phyloP scores from a whole-genome alignment of 1,140 invertebrate genomes.

The Ips typographus region DNA sequence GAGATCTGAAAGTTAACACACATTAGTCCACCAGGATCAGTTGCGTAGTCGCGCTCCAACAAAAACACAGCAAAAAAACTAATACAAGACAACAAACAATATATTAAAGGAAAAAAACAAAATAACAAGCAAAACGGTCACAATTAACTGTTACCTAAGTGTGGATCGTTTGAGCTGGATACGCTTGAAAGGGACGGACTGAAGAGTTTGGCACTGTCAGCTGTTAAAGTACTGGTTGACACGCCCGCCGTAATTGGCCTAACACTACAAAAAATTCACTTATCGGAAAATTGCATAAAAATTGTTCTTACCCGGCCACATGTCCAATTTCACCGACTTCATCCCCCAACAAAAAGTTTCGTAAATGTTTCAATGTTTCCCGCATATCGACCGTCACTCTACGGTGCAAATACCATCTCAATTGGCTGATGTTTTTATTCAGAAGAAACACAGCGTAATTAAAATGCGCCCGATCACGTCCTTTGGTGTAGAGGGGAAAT shows the following conservation, averaged over 20 bases:
- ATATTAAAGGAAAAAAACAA: slow-evolving; percentile 8
- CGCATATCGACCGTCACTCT: slow-evolving; percentile 69
- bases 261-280: no score
- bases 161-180: slow-evolving; percentile 36
- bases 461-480: slow-evolving; percentile 73
- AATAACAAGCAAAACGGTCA: slow-evolving; percentile 3
- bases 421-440: slow-evolving; percentile 87
- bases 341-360: slow-evolving; percentile 53
- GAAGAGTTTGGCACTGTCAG: slow-evolving; percentile 28
- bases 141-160: slow-evolving; percentile 36
- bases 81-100: no score
- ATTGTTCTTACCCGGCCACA: slow-evolving; percentile 1
- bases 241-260: neutral
- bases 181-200: slow-evolving; percentile 32
- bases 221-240: slow-evolving; percentile 4
- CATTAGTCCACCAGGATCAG: no score
- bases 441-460: slow-evolving; percentile 82
- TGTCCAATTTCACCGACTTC: slow-evolving; percentile 3
- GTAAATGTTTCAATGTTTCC: slow-evolving; percentile 73
- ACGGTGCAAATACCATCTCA: slow-evolving; percentile 69
- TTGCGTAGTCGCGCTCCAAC: no score
- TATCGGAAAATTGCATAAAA: no score
- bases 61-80: neutral
- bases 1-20: no score
- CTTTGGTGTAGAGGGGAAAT: slow-evolving; percentile 77